Base-by-base conservation (phyloP, 2,797 vertebrate genomes). In the Potorous gilbertii region DNA sequence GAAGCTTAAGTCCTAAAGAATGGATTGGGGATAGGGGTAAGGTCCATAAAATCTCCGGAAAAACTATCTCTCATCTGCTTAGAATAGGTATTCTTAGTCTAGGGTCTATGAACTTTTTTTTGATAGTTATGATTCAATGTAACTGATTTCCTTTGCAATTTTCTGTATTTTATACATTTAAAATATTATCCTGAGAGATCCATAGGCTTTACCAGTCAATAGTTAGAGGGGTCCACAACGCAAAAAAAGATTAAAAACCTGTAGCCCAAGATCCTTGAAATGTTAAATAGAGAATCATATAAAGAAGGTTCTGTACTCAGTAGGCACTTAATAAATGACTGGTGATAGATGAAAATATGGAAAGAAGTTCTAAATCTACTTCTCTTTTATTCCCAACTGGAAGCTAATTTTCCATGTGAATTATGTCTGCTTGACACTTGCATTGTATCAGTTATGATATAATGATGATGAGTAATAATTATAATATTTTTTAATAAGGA, bases 301-400 rank as follows among this genome's bases (percentile, higher is more conserved):
- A 87, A 87, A 87, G 40, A 24, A 81, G 6, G n/a, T 21, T 40
- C n/a, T 74, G n/a, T 21, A 13, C 16, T 13, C 57, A 4, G 29
- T 4, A 62, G 95, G 28, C 56, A 66, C 62, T 95, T 94, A 66
- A 91, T 59, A 52, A 66, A 29, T 57, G 89, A 55, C 92, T 92
- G 74, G 24, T n/a, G 62, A 40, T 18, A 21, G 14, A 40, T n/a
- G 34, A 87, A 92, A 92, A 54, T 50, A 54, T 56, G 29, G 62
- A 5, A 16, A 87, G 3, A 87, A 50, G 5, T 87, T 87, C 74
- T 27, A 81, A 46, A 5, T 87, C 74, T 50, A 28, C 40, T 81
- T 81, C 34, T 66, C 62, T 74, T 81, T 87, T 21, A 46, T 50
- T 11, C 40, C 3, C 74, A 50, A 81, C 21, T 24, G n/a, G 18